Evolutionary conservation across 2,113 vertebrate genomes (phyloP).

Genomic region (Thryonomys swinderianus): DNA sequence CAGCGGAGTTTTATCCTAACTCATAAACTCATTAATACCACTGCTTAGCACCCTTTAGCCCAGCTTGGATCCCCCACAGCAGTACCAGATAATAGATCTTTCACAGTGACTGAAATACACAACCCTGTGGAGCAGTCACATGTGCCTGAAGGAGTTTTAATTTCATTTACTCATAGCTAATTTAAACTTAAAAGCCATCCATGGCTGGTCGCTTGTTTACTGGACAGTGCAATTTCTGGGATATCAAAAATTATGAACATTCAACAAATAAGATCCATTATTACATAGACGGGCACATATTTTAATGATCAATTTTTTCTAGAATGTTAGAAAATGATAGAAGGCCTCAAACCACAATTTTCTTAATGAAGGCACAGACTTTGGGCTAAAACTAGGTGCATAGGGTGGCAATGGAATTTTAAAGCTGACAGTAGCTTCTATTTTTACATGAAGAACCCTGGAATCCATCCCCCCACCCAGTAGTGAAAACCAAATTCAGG

Average conservation of each 20-base stretch:
- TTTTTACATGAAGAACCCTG: background rate
- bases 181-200: background rate
- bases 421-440: background rate
- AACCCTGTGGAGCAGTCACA: background rate
- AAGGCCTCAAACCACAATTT: background rate
- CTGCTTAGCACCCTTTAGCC: background rate
- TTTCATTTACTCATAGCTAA: background rate
- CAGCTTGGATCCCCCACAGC: background rate
- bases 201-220: background rate
- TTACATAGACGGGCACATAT: background rate
- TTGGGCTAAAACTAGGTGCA: background rate
- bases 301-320: background rate
- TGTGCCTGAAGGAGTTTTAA: background rate
- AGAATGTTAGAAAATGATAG: background rate
- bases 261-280: background rate
- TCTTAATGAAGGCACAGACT: background rate
- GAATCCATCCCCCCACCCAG: background rate
- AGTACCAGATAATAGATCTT: background rate
- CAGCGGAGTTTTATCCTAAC: background rate
- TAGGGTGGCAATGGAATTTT: background rate
- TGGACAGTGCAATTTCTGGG: background rate
- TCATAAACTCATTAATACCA: background rate
- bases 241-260: background rate
- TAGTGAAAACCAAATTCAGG: background rate
- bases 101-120: background rate